Conservation (phyloP, 2,888 invertebrate genomes). For the Drosophila multiciliata region DNA sequence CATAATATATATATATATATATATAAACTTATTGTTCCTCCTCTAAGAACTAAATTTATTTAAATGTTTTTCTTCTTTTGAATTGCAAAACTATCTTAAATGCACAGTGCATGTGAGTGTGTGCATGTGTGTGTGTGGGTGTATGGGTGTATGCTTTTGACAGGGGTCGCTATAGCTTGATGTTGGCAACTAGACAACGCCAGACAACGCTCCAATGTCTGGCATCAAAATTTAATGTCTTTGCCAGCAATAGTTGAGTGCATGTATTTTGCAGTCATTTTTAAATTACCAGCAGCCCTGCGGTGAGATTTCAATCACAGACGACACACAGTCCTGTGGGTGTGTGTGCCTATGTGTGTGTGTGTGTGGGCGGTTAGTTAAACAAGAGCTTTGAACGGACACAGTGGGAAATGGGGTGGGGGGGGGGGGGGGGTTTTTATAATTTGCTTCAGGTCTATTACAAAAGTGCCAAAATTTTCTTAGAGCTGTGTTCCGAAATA, state of each 20-base stretch:
- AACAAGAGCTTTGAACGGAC: constrained; percentile 30
- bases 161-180: constrained; percentile 38
- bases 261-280: constrained; percentile 54
- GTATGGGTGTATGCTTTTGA: constrained; percentile 30
- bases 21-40: no score
- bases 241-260: constrained; percentile 67
- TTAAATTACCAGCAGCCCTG: constrained; percentile 47
- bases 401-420: constrained; percentile 20
- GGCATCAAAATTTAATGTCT: constrained; percentile 72
- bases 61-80: background rate
- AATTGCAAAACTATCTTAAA: background rate
- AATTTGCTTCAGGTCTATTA: constrained; percentile 5
- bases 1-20: no score
- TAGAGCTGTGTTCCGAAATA: constrained; percentile 3
- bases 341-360: constrained; percentile 1
- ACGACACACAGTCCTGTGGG: background rate
- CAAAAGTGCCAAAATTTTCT: constrained; percentile 12
- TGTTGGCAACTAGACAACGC: constrained; percentile 36
- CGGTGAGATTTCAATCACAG: constrained; percentile 23
- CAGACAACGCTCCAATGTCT: constrained; percentile 38
- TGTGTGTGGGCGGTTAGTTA: background rate
- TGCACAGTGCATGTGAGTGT: constrained; percentile 2
- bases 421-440: background rate
- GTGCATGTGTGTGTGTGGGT: background rate
- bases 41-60: background rate